phyloP scores from a whole-genome alignment of 53 echinoderm and acorn worm genomes.

The Holothuria leucospilota region DNA sequence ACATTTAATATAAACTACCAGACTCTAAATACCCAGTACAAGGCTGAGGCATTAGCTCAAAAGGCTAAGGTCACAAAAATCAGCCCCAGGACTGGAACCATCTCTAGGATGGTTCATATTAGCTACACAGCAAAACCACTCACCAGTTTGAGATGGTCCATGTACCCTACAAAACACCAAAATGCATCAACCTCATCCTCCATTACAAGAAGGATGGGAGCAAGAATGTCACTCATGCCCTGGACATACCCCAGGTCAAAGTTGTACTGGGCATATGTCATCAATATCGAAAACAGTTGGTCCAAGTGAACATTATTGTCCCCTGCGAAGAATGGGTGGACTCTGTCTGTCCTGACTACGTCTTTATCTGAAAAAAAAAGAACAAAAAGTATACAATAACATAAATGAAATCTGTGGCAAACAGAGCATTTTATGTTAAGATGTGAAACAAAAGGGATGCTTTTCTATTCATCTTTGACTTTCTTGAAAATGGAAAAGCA shows the following conservation, averaged over 20 bases:
- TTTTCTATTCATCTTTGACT: too few relatives aligned
- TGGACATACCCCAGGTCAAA: constrained; percentile 99
- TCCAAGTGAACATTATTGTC: constrained; percentile 86
- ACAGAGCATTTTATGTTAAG: too few relatives aligned
- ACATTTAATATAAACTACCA: too few relatives aligned
- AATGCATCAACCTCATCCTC: constrained; percentile 98
- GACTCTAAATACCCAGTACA: too few relatives aligned
- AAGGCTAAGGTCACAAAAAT: too few relatives aligned
- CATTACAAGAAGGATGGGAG: constrained; percentile 94
- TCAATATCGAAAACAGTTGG: constrained; percentile 82
- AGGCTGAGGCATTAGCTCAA: too few relatives aligned
- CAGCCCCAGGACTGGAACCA: too few relatives aligned
- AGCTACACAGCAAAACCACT: constrained; percentile 1
- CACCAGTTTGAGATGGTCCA: constrained; percentile 87
- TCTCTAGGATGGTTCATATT: too few relatives aligned
- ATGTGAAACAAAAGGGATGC: too few relatives aligned
- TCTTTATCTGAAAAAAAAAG: constrained; percentile 70
- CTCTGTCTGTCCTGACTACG: constrained; percentile 77
- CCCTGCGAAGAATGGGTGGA: constrained; percentile 74
- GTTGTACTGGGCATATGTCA: constrained; percentile 97
- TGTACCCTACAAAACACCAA: constrained; percentile 94
- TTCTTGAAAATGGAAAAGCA: too few relatives aligned
- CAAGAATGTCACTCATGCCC: constrained; percentile 96
- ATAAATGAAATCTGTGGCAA: too few relatives aligned
- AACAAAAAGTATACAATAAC: background rate